A percentile compares a stretch with the other conserved stretches of the same genome.
Evolutionary conservation across 2,888 invertebrate species (phyloP).

Genomic region (Ormyrus labotus): DNA sequence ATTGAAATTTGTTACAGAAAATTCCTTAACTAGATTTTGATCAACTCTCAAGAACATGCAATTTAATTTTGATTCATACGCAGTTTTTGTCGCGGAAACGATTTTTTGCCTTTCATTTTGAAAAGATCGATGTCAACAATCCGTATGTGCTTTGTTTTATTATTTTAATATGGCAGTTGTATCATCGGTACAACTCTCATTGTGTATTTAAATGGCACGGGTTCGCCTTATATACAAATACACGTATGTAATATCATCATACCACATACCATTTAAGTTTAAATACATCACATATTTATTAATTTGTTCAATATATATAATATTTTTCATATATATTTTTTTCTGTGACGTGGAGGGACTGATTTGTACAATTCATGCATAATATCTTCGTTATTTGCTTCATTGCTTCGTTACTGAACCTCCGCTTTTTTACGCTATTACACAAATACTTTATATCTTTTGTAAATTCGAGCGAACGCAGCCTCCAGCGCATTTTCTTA

Average conservation of each 20-base stretch:
- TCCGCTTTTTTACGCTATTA: constrained; percentile 61
- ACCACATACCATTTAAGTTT: constrained; percentile 75
- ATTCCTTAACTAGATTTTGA: constrained; percentile 14
- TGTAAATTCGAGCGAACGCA: constrained; percentile 57
- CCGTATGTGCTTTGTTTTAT: constrained; percentile 14
- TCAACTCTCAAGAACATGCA: constrained; percentile 5
- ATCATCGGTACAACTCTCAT: constrained; percentile 44
- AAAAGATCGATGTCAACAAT: constrained; percentile 23
- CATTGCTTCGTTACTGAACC: constrained; percentile 70
- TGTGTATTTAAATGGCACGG: constrained; percentile 35
- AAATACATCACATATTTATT: constrained; percentile 75
- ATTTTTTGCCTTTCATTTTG: constrained; percentile 2
- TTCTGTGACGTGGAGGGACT: constrained; percentile 75
- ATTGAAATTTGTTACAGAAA: constrained; percentile 13
- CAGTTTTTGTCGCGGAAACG: background rate
- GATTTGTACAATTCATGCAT: constrained; percentile 75
- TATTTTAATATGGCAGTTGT: constrained; percentile 28
- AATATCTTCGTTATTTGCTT: constrained; percentile 67
- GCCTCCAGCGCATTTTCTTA: constrained; percentile 68
- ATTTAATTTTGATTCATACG: constrained; percentile 27
- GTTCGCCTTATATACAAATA: constrained; percentile 48
- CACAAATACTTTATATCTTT: constrained; percentile 58
- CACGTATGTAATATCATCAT: constrained; percentile 42
- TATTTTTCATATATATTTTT: constrained; percentile 63
- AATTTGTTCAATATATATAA: constrained; percentile 65